phyloP scores from a whole-genome alignment of 1,140 invertebrate species.

The Apis florea region DNA sequence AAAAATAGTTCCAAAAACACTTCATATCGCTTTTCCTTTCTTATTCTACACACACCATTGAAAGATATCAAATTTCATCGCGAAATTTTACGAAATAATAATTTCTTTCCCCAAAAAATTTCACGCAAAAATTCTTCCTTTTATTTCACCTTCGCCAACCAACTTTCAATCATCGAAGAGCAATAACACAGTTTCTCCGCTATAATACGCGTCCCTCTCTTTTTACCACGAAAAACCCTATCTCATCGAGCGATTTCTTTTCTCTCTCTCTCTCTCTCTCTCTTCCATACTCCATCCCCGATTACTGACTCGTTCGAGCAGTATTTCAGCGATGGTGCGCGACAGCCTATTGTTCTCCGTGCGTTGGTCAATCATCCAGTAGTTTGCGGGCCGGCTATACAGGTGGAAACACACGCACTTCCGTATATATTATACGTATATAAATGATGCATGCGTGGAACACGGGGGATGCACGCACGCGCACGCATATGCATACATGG shows the following conservation, averaged over 20 bases:
- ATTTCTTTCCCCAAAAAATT: neutral
- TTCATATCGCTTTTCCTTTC: too few species aligned
- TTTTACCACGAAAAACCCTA: too few species aligned
- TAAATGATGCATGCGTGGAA: slow-evolving; percentile 50
- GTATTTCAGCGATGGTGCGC: slow-evolving; percentile 49
- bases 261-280: too few species aligned
- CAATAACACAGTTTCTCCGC: neutral
- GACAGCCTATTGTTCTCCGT: slow-evolving; percentile 57
- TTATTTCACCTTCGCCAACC: neutral
- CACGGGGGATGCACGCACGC: neutral
- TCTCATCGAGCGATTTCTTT: too few species aligned
- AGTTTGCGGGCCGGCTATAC: slow-evolving; percentile 56
- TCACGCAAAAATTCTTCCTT: neutral
- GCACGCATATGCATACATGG: slow-evolving; percentile 46
- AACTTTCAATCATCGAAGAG: neutral
- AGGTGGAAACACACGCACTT: slow-evolving; percentile 41
- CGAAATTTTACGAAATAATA: neutral
- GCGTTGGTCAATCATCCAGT: slow-evolving; percentile 62
- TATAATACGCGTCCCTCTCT: neutral
- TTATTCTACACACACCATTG: too few species aligned
- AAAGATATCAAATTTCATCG: too few species aligned
- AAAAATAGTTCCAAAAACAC: too few species aligned
- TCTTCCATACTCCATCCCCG: too few species aligned
- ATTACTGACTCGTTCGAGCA: slow-evolving; percentile 13
- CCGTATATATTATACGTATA: slow-evolving; percentile 45